These are phyloP conservation scores for Ammodytes marinus DNA, from an alignment of 2,113 vertebrate species.

Conservation along the genomic window DNA sequence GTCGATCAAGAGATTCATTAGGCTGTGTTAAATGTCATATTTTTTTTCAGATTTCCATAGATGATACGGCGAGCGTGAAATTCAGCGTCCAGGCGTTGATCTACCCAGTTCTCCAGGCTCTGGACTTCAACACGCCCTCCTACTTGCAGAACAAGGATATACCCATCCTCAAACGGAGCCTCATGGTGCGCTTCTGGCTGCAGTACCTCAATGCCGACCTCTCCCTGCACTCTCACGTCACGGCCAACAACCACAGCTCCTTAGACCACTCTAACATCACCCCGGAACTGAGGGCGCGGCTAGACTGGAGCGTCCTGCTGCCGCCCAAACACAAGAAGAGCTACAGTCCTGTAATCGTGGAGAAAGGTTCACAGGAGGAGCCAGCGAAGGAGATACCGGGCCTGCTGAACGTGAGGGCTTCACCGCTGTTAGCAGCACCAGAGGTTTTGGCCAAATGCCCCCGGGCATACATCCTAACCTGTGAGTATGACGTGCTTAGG, in stretches of 20 bases:
- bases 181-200: conserved; percentile 92
- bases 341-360: conserved; percentile 83
- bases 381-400: conserved; percentile 83
- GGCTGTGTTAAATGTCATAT: neutral
- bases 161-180: conserved; percentile 80
- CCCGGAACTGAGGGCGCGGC: conserved; percentile 80
- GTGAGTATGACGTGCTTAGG: conserved; percentile 92
- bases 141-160: conserved; percentile 88
- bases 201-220: conserved; percentile 89
- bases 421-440: conserved; percentile 89
- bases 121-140: conserved; percentile 94
- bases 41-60: conserved; percentile 59
- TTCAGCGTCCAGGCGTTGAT: conserved; percentile 90
- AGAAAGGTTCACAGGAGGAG: conserved; percentile 74
- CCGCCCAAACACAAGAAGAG: conserved; percentile 82
- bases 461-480: conserved; percentile 91
- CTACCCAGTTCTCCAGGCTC: conserved; percentile 91
- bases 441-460: conserved; percentile 87
- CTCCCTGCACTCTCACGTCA: conserved; percentile 80
- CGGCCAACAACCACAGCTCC: conserved; percentile 92
- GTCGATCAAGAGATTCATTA: neutral
- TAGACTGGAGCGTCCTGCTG: conserved; percentile 91
- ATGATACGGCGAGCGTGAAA: conserved; percentile 61
- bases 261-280: conserved; percentile 76
- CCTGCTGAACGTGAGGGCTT: conserved; percentile 87